Evolutionary conservation across 53 echinoderm and acorn worm genomes (phyloP), one percentile per base, ranked within the genome.

Genomic region (Astropecten irregularis): DNA sequence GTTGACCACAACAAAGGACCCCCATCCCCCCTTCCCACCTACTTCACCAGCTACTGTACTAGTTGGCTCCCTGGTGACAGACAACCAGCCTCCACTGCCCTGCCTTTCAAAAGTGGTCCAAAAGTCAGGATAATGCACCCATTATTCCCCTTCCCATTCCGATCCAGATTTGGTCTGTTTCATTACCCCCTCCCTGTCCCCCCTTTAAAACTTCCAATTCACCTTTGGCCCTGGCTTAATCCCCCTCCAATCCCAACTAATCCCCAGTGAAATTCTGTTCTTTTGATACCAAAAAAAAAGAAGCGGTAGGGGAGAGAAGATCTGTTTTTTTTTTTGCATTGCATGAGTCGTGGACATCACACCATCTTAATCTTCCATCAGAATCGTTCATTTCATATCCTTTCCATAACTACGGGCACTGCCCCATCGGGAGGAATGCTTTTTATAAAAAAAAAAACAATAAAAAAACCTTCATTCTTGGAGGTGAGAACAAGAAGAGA

Each of bases 81-180:
- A 71, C 71, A 71, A n/a, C 36, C 3, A 6, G 71, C 71, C 53
- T 71, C 71, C 71, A 70, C 31, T 32, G 29, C 25, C 70, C 13
- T 40, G n/a, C n/a, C n/a, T n/a, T n/a, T 40, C 16, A 3, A 70
- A 49, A 70, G 31, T 32, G 70, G 16, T 50, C 7, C 50, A 70
- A 48, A 70, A 70, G 50, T 70, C 70, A 49, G 1, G 56, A 0
- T 56, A 31, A 33, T n/a, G 49, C 35, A n/a, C 51, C 51, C 21
- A 71, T 71, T 52, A 52, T 51, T 10, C 52, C 16, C 33, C 14
- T 5, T 52, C 23, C n/a, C n/a, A n/a, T n/a, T n/a, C n/a, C n/a
- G n/a, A n/a, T n/a, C n/a, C n/a, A 19, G 53, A 16, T 31, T 53
- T 34, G 28, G n/a, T 46, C 7, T 51, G 18, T 3, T 3, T 64